These are phyloP conservation scores for Falco punctatus DNA, from an alignment of 2,113 vertebrate species.

Conservation along the genomic window DNA sequence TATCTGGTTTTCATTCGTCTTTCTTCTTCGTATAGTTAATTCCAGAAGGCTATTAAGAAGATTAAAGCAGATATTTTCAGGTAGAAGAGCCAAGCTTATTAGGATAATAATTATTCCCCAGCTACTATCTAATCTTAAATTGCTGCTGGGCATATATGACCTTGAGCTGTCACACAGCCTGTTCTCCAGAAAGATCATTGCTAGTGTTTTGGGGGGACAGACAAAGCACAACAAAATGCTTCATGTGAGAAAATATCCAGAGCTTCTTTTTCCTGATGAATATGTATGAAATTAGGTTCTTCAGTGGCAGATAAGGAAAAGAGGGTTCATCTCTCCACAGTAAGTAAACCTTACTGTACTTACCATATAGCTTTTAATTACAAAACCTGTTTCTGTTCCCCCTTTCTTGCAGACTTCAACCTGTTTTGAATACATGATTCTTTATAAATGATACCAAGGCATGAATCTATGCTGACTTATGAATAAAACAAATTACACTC, in stretches of 20 bases:
- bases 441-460: neutral
- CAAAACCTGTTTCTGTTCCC: neutral
- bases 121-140: slow-evolving; percentile 24
- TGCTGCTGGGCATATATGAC: neutral
- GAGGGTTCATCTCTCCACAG: neutral
- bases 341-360: neutral
- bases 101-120: slow-evolving; percentile 32
- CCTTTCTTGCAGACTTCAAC: neutral
- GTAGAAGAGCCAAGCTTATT: slow-evolving; percentile 50
- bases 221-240: neutral
- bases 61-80: slow-evolving; percentile 41
- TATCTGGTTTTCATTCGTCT: neutral
- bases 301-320: neutral
- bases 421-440: neutral
- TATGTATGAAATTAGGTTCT: neutral
- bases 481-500: neutral
- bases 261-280: neutral
- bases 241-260: neutral
- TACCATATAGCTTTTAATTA: neutral
- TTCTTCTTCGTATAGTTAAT: neutral
- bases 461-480: neutral
- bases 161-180: neutral
- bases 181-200: neutral
- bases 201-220: neutral
- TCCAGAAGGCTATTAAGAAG: slow-evolving; percentile 13